Base-by-base conservation (phyloP, 1,140 invertebrate genomes). In the Apolygus lucorum region DNA sequence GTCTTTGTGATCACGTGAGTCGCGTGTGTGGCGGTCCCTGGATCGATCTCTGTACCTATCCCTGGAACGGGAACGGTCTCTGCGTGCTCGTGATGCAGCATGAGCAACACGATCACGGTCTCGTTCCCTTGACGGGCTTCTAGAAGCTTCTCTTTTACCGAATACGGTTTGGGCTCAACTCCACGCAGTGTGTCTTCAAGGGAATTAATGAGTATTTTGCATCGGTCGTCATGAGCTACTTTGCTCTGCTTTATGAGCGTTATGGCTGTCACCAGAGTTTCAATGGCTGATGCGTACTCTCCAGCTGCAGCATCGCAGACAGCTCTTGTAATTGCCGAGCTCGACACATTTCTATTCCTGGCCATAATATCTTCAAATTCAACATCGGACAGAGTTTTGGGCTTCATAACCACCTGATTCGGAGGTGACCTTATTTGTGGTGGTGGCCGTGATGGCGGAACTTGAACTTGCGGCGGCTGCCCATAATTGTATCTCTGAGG, bases 291-390 rank as follows among this genome's bases (percentile, higher is more conserved):
- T 13, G 28, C 2, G 63, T 65, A 72, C 63, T 72, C 71, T 79
- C 87, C 86, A 68, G 92, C 92, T 27, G 95, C 94, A 1, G 97
- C 97, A 82, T 99, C 97, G 49, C 93, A 93, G 11, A 99, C 95
- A 14, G 97, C 97, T 72, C 96, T 83, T 14, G 93, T 91, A 72
- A 99, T 99, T 1, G 97, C 96, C 34, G 91, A 95, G 72, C 92
- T 96, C 2, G 95, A 98, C 0, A 99, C 96, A 11, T 95, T 98
- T 72, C 96, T 85, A 81, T 99, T 99, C 73, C 97, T 85, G 67
- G 90, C 87, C 92, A 99, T 97, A 49, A 98, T 95, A 79, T 99
- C 97, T 81, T 99, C 96, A 81, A 98, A 98, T 83, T 99, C 97
- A 72, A 90, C 89, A 79, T 98, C 96, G 71, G 87, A 89, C 25